A percentile compares a stretch with the other conserved stretches of the same genome.
Conservation (phyloP, 1,140 invertebrate genomes). For the Drosophila ohnishii region DNA sequence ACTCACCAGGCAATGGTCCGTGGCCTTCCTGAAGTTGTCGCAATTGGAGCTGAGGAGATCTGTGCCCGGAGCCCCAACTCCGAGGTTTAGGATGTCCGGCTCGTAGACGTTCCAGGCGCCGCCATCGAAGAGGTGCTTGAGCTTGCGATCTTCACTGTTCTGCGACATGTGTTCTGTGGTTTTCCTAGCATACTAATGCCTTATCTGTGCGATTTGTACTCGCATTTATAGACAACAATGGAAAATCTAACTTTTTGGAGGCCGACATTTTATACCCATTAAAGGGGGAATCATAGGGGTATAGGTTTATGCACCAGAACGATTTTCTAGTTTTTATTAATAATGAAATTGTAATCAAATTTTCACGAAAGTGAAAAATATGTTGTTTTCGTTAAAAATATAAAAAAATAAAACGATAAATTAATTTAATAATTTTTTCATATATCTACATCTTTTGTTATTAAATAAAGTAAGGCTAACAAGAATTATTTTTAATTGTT, state of each 20-base stretch:
- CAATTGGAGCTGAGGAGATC: slow-evolving; percentile 84
- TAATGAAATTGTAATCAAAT: not conserved
- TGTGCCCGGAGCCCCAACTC: slow-evolving; percentile 85
- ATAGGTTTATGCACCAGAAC: not conserved
- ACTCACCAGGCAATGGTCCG: slow-evolving; percentile 84
- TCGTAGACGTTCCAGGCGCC: slow-evolving; percentile 84
- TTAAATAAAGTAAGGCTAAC: no score
- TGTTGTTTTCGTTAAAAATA: no score
- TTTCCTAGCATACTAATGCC: slow-evolving; percentile 17
- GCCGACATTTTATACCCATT: slow-evolving; percentile 9
- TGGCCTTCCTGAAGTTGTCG: slow-evolving; percentile 83
- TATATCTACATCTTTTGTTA: no score
- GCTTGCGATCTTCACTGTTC: slow-evolving; percentile 31
- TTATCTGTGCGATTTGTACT: slow-evolving; percentile 24
- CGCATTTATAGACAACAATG: slow-evolving; percentile 24
- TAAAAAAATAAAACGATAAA: no score
- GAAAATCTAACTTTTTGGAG: slow-evolving; percentile 8
- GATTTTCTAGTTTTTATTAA: not conserved
- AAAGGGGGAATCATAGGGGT: not conserved
- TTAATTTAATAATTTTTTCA: no score
- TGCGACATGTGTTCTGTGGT: slow-evolving; percentile 33
- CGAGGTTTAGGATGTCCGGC: slow-evolving; percentile 83
- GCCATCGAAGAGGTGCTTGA: slow-evolving; percentile 84
- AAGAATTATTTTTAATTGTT: no score
- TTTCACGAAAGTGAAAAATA: not conserved